phyloP scores from a whole-genome alignment of 2,797 vertebrate species.

The Typhlichthys eigenmanni region DNA sequence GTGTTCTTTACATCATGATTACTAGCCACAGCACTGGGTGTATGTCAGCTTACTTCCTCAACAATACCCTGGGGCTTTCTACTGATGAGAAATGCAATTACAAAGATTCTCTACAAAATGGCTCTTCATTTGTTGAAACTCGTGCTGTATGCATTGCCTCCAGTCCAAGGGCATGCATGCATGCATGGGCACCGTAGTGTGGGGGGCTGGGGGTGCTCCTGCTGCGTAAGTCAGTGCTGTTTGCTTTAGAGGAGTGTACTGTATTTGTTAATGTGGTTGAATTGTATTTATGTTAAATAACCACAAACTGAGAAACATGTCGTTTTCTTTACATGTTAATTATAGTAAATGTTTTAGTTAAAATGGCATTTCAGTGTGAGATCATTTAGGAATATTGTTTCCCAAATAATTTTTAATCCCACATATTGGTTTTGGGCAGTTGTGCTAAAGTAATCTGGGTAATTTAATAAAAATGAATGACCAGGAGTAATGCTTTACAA shows the following conservation, averaged over 20 bases:
- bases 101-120: slow-evolving; percentile 43
- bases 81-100: slow-evolving; percentile 60
- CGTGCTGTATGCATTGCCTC: slow-evolving; percentile 45
- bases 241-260: slow-evolving; percentile 28
- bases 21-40: slow-evolving; percentile 36
- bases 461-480: slow-evolving; percentile 30
- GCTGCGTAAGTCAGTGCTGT: slow-evolving; percentile 34
- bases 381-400: no score
- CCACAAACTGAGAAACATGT: no score
- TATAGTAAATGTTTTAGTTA: no score
- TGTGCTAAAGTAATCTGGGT: slow-evolving; percentile 30
- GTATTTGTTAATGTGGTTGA: not conserved
- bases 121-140: slow-evolving; percentile 68
- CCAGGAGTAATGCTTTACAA: slow-evolving; percentile 8
- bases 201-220: slow-evolving; percentile 30
- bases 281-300: slow-evolving; percentile 11
- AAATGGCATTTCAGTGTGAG: no score
- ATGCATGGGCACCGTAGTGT: slow-evolving; percentile 38
- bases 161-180: slow-evolving; percentile 49
- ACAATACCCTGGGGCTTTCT: slow-evolving; percentile 54
- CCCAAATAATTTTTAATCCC: no score
- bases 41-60: slow-evolving; percentile 47
- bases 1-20: slow-evolving; percentile 45
- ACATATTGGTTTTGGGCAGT: not conserved
- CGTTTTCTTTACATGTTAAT: no score